Evolutionary conservation across 2,113 vertebrate genomes (phyloP).

Genomic region (Cromileptes altivelis): DNA sequence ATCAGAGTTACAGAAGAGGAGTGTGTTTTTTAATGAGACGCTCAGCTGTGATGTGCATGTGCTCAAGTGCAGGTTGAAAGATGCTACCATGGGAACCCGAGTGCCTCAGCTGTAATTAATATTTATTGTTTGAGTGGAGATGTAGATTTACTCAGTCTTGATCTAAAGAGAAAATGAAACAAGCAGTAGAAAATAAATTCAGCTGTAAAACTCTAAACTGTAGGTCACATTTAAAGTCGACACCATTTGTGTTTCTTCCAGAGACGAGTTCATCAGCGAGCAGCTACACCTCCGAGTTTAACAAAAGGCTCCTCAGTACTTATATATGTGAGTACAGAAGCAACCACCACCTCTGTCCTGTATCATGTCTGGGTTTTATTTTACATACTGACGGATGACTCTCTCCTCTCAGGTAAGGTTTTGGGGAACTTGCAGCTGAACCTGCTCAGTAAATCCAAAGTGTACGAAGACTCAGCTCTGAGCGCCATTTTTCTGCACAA

Average conservation of each 20-base stretch:
- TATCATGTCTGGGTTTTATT: rapidly evolving
- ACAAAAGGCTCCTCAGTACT: conserved; percentile 92
- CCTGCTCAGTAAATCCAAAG: conserved; percentile 96
- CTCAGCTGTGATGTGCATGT: neutral
- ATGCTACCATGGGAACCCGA: conserved; percentile 6
- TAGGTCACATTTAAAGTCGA: neutral
- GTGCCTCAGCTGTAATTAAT: neutral
- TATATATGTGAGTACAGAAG: conserved; percentile 92
- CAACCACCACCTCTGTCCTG: rapidly evolving
- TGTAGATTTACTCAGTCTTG: neutral
- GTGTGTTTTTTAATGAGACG: neutral
- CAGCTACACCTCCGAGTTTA: conserved; percentile 96
- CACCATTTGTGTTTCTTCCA: conserved; percentile 66
- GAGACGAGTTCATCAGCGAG: conserved; percentile 93
- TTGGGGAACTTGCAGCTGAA: conserved; percentile 98
- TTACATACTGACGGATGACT: neutral
- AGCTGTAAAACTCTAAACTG: neutral
- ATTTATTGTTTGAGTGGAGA: neutral
- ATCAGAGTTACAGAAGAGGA: neutral
- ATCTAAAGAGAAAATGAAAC: neutral
- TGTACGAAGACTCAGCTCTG: conserved; percentile 95
- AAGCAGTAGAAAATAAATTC: neutral
- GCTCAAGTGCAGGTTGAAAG: conserved; percentile 16
- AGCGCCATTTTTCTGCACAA: conserved; percentile 98
- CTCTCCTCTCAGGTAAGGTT: conserved; percentile 90